Conservation (phyloP, 2,113 vertebrate genomes). For the Burhinus oedicnemus region DNA sequence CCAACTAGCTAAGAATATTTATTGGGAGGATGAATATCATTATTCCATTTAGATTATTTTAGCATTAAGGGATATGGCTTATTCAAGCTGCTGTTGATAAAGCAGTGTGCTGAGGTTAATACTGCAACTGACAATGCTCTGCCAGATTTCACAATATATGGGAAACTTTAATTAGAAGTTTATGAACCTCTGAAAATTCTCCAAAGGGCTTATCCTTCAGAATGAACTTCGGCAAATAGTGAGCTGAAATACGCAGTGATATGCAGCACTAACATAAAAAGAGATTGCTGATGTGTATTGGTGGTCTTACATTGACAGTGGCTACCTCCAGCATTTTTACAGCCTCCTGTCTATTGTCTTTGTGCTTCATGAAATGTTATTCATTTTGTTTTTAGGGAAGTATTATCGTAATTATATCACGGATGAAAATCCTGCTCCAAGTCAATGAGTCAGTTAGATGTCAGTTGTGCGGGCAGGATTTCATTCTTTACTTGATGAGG, state of each 20-base stretch:
- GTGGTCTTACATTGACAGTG: not conserved
- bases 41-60: slow-evolving; percentile 75
- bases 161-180: slow-evolving; percentile 77
- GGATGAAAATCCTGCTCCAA: slow-evolving; percentile 42
- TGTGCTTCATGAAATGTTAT: not conserved
- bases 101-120: slow-evolving; percentile 68
- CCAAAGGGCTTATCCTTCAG: slow-evolving; percentile 64
- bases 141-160: slow-evolving; percentile 66
- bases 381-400: slow-evolving; percentile 30
- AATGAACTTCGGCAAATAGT: slow-evolving; percentile 65
- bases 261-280: slow-evolving; percentile 15
- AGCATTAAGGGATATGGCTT: slow-evolving; percentile 72
- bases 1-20: slow-evolving; percentile 67
- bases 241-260: slow-evolving; percentile 32
- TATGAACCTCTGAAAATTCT: slow-evolving; percentile 74
- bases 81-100: slow-evolving; percentile 68
- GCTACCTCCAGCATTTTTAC: not conserved
- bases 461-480: slow-evolving; percentile 23
- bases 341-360: not conserved
- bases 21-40: slow-evolving; percentile 68
- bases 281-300: not conserved
- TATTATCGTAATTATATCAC: slow-evolving; percentile 31
- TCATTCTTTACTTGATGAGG: slow-evolving; percentile 40
- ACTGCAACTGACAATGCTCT: slow-evolving; percentile 64
- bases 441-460: slow-evolving; percentile 42